Evolutionary conservation across 2,113 vertebrate species (phyloP).

Genomic region (Plectropomus leopardus): DNA sequence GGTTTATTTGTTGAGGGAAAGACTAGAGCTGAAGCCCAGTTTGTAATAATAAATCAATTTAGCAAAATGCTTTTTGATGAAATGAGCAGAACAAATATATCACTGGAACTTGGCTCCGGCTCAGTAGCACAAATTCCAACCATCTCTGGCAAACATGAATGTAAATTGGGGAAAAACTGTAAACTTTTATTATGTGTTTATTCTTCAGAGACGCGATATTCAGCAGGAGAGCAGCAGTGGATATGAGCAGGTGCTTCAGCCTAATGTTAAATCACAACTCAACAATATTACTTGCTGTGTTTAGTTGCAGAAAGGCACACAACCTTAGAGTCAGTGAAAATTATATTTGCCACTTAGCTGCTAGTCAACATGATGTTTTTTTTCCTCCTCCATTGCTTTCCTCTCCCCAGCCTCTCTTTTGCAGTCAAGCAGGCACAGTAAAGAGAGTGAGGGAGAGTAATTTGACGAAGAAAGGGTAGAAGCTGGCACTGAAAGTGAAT

Average conservation of each 20-base stretch:
- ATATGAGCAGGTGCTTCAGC: constrained; percentile 2
- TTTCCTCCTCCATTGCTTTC: constrained; percentile 7
- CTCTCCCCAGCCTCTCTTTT: constrained; percentile 42
- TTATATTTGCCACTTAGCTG: constrained; percentile 40
- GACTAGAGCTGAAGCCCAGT: constrained; percentile 14
- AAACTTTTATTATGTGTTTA: constrained; percentile 10
- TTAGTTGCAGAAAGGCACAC: constrained; percentile 20
- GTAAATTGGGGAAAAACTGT: not conserved
- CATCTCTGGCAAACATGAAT: constrained; percentile 3
- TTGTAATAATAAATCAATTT: constrained; percentile 22
- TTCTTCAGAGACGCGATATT: not conserved
- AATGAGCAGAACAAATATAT: constrained; percentile 2
- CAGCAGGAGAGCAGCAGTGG: not conserved
- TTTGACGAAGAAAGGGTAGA: constrained; percentile 75
- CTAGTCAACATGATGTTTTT: constrained; percentile 36
- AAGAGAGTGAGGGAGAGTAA: constrained; percentile 60
- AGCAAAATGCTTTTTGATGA: constrained; percentile 2
- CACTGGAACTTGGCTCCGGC: not conserved
- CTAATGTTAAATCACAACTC: constrained; percentile 5
- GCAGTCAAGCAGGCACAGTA: constrained; percentile 61
- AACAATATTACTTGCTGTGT: not conserved
- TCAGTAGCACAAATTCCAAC: constrained; percentile 6
- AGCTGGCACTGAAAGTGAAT: constrained; percentile 78
- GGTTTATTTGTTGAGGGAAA: constrained; percentile 30
- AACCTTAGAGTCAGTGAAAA: constrained; percentile 11